Evolutionary conservation across 2,888 invertebrate species (phyloP).

Genomic region (Ectemnius cavifrons): DNA sequence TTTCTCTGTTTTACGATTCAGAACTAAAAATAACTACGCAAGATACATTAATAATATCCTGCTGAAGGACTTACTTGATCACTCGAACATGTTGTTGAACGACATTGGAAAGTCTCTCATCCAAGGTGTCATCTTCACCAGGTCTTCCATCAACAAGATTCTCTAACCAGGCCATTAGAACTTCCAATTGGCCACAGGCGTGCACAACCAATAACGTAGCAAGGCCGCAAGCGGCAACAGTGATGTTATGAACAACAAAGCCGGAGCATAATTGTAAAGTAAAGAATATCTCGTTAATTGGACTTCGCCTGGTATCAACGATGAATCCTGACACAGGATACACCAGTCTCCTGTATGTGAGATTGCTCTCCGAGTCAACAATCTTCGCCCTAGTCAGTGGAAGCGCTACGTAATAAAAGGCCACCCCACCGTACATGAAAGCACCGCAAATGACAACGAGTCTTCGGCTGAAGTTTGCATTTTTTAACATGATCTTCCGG

Average conservation of each 20-base stretch:
- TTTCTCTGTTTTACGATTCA: too few species aligned
- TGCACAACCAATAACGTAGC: conserved; percentile 66
- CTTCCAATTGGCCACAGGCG: conserved; percentile 67
- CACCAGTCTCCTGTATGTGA: conserved; percentile 54
- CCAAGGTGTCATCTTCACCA: conserved; percentile 12
- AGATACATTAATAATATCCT: background rate
- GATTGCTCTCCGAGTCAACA: conserved; percentile 46
- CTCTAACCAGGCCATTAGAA: conserved; percentile 58
- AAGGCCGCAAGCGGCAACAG: conserved; percentile 61
- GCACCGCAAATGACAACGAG: conserved; percentile 53
- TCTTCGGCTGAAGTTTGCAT: conserved; percentile 60
- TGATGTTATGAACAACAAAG: conserved; percentile 65
- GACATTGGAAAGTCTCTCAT: conserved; percentile 42
- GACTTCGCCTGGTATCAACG: conserved; percentile 59
- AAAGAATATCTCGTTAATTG: conserved; percentile 66
- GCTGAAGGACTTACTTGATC: conserved; percentile 45
- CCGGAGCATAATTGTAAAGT: conserved; percentile 61
- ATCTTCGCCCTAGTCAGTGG: conserved; percentile 52
- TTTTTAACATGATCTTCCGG: conserved; percentile 61
- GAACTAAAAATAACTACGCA: too few species aligned
- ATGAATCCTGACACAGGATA: conserved; percentile 63
- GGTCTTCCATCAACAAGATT: conserved; percentile 36
- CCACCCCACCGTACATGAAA: conserved; percentile 61
- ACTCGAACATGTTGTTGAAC: conserved; percentile 53
- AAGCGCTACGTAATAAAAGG: conserved; percentile 61